Evolutionary conservation across 1,140 invertebrate genomes (phyloP).

Genomic region (Meloidogyne hapla): DNA sequence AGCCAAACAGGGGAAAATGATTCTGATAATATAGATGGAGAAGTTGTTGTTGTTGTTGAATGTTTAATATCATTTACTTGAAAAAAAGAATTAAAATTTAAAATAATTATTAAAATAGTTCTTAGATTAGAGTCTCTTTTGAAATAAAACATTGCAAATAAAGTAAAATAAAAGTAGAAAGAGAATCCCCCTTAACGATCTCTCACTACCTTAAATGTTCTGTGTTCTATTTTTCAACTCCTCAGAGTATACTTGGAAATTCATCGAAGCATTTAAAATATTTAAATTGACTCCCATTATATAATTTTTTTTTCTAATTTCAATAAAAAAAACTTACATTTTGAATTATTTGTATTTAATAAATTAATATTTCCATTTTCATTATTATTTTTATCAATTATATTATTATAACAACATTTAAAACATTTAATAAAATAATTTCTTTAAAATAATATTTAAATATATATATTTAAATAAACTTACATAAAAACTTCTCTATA

Average conservation of each 20-base stretch:
- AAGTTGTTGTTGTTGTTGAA: not conserved
- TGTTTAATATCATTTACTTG: not conserved
- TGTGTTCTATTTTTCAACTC: no score
- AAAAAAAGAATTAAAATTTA: not conserved
- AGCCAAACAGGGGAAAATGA: not conserved
- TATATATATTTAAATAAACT: constrained; percentile 16
- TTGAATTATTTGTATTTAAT: not conserved
- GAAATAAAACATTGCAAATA: no score
- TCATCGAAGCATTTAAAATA: no score
- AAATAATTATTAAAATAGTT: no score
- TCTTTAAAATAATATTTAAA: constrained; percentile 3
- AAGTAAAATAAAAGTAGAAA: no score
- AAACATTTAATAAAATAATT: constrained; percentile 4
- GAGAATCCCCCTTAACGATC: no score
- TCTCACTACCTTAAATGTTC: no score
- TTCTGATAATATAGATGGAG: not conserved
- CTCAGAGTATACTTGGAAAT: no score
- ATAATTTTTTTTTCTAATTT: no score
- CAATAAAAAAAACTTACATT: not conserved
- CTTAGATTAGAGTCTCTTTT: no score
- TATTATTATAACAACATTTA: not conserved
- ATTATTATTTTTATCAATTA: not conserved
- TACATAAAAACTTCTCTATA: constrained; percentile 59
- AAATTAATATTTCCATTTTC: constrained; percentile 1
- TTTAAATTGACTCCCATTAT: no score